phyloP scores from a whole-genome alignment of 1,140 invertebrate species.

The Psix sp. region DNA sequence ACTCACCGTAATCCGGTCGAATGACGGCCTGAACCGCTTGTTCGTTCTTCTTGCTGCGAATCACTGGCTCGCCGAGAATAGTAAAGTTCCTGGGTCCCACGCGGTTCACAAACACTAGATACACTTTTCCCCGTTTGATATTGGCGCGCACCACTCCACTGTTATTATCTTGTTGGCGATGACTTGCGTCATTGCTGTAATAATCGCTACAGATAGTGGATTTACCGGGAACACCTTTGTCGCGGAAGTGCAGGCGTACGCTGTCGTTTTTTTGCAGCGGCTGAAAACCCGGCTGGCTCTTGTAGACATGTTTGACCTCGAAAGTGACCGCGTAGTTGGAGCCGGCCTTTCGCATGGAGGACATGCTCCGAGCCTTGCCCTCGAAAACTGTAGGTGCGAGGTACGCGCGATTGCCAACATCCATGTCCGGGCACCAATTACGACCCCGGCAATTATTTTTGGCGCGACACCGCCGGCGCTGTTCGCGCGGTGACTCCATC shows the following conservation, averaged over 20 bases:
- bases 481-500: conserved; percentile 68
- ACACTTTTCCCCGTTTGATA: conserved; percentile 81
- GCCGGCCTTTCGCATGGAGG: conserved; percentile 76
- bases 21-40: conserved; percentile 78
- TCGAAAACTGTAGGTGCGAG: conserved; percentile 81
- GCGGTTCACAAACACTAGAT: conserved; percentile 82
- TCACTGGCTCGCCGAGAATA: conserved; percentile 80
- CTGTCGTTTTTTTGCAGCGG: conserved; percentile 76
- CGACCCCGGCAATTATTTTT: conserved; percentile 66
- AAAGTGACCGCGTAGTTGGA: conserved; percentile 82
- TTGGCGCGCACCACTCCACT: conserved; percentile 78
- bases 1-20: conserved; percentile 81
- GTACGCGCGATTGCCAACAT: conserved; percentile 80
- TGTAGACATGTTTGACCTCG: conserved; percentile 81
- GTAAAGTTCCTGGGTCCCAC: conserved; percentile 82
- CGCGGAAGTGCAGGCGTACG: conserved; percentile 77
- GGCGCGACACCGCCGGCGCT: conserved; percentile 68
- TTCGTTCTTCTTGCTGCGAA: conserved; percentile 76
- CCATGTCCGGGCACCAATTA: conserved; percentile 79
- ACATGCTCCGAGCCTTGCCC: conserved; percentile 81
- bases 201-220: conserved; percentile 69
- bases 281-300: conserved; percentile 78
- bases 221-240: conserved; percentile 71
- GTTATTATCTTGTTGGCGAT: conserved; percentile 63
- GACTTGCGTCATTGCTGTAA: conserved; percentile 47